These are phyloP conservation scores for Rhinoptilus africanus DNA, from an alignment of 2,113 vertebrate species.

Conservation along the genomic window DNA sequence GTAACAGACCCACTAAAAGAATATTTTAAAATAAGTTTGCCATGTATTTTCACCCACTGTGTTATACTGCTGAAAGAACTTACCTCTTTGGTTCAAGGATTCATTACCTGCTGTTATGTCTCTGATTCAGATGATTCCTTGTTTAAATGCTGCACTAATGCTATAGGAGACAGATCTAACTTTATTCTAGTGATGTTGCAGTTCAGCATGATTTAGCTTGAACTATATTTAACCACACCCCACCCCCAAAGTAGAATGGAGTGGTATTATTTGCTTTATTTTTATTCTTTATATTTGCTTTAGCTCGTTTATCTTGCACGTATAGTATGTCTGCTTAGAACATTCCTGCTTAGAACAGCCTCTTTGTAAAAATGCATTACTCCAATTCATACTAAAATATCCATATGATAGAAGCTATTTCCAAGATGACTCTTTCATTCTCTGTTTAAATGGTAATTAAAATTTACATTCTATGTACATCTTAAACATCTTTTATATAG, in stretches of 20 bases:
- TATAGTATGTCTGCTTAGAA: neutral
- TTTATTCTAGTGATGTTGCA: neutral
- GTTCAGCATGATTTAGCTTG: neutral
- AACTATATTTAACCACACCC: neutral
- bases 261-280: neutral
- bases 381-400: neutral
- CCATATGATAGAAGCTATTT: neutral
- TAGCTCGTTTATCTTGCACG: neutral
- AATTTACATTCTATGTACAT: neutral
- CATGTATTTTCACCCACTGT: neutral
- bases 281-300: neutral
- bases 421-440: neutral
- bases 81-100: neutral
- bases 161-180: neutral
- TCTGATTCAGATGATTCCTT: neutral
- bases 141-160: neutral
- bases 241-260: neutral
- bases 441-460: neutral
- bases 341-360: neutral
- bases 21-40: neutral
- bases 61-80: neutral
- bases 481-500: neutral
- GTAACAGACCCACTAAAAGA: neutral
- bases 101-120: neutral
- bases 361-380: neutral